A percentile compares a stretch with the other conserved stretches of the same genome.
These are phyloP conservation scores for Drosophila arizonae DNA, from an alignment of 1,140 invertebrate species.

Conservation along the genomic window DNA sequence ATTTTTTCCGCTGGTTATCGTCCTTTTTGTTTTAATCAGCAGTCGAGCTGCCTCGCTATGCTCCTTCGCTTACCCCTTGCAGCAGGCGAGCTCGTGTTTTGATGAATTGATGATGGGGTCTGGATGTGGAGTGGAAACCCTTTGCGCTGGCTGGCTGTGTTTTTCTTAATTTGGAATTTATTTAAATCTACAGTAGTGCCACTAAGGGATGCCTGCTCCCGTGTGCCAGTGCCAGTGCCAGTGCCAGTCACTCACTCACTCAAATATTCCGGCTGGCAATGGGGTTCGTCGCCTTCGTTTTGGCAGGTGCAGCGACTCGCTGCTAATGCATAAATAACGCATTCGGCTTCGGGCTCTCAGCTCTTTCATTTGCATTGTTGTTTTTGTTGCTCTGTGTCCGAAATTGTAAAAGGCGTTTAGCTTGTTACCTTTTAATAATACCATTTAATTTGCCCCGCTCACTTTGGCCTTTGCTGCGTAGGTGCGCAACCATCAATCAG, in stretches of 20 bases:
- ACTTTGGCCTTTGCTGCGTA: constrained; percentile 54
- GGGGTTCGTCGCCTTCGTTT: constrained; percentile 66
- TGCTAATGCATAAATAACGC: constrained; percentile 77
- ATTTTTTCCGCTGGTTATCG: constrained; percentile 80
- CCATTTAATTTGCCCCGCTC: constrained; percentile 74
- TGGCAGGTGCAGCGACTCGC: constrained; percentile 65
- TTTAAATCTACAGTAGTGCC: constrained; percentile 70
- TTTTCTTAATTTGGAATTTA: constrained; percentile 82
- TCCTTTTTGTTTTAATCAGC: constrained; percentile 75
- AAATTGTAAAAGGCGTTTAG: constrained; percentile 79
- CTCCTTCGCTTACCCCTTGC: constrained; percentile 7
- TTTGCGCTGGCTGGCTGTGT: constrained; percentile 31
- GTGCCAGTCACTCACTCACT: constrained; percentile 33
- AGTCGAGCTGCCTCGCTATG: constrained; percentile 1
- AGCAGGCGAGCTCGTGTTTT: constrained; percentile 44
- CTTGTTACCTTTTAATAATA: constrained; percentile 81
- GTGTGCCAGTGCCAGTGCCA: not conserved
- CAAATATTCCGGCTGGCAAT: constrained; percentile 20
- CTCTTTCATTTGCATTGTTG: constrained; percentile 25
- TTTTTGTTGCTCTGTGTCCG: constrained; percentile 38
- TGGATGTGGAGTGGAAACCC: constrained; percentile 47
- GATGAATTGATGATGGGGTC: constrained; percentile 82
- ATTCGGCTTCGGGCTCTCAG: constrained; percentile 25
- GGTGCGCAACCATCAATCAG: constrained; percentile 76
- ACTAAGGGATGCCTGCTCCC: constrained; percentile 31